Evolutionary conservation across 2,888 invertebrate species (phyloP), one percentile per base, ranked within the genome.

Genomic region (Yponomeuta malinellus): DNA sequence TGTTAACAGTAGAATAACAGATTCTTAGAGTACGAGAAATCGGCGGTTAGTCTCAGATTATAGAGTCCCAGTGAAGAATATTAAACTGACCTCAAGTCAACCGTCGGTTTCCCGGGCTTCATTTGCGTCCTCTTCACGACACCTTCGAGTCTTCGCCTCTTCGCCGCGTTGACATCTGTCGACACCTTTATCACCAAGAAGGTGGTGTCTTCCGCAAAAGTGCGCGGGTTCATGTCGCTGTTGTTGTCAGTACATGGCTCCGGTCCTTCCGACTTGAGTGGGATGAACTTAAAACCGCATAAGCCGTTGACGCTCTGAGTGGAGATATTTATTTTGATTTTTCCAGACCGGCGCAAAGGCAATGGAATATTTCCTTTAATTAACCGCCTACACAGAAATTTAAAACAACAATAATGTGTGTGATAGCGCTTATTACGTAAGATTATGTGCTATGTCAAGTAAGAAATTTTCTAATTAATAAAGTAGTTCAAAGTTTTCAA

Each of bases 181-280:
- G 88, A 85, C 9, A 89, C 78, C 74, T 86, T 89, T 15, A 92
- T 81, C 2, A 92, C 82, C 10, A 92, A 74, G 72, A 86, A 92
- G 2, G 86, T 84, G 0, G 86, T 90, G 69, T 89, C 86, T 66
- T 83, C 82, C 1, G 79, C 74, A 70, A 84, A 88, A 0, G 80
- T 77, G 6, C 86, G 80, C 8, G 81, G 85, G 0, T 79, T 84
- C 3, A 89, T 73, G 0, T 86, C 86, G 52, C 88, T 83, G 29
- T 80, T 76, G 52, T 59, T 59, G 52, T 59, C 52, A 1, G 15
- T 59, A 12, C 3, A 59, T 2, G 74, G 73, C 2, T 74, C 33
- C 31, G 29, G 37, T 10, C 48, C 48, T 64, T 71, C 29, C 10
- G 73, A 76, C 33, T 80, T 78, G 2, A 79, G 73, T 1, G 90